Evolutionary conservation across 1,140 invertebrate species (phyloP).

Genomic region (Achroia grisella): DNA sequence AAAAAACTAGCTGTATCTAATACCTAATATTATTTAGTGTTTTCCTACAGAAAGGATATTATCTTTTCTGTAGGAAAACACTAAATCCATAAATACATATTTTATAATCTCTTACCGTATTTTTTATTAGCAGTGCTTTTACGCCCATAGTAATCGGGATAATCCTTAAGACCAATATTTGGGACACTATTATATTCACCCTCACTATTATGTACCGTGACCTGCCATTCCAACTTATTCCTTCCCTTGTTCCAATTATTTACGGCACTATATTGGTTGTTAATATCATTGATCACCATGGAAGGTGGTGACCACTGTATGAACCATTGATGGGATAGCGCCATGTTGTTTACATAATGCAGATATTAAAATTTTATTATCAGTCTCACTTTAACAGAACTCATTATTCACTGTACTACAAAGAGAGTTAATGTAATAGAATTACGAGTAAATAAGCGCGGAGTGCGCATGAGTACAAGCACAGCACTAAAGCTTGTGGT

Average conservation of each 20-base stretch:
- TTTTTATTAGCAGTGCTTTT: background rate
- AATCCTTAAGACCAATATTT: too few relatives aligned
- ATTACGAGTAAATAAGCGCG: slow-evolving; percentile 1
- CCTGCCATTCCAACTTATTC: slow-evolving; percentile 16
- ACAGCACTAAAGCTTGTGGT: slow-evolving; percentile 15
- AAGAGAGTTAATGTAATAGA: too few relatives aligned
- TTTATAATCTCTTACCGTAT: background rate
- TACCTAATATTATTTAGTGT: too few relatives aligned
- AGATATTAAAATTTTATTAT: background rate
- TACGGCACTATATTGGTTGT: slow-evolving; percentile 35
- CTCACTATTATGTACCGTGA: slow-evolving; percentile 1
- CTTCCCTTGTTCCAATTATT: slow-evolving; percentile 31
- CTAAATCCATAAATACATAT: too few relatives aligned
- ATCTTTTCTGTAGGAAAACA: too few relatives aligned
- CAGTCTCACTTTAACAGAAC: background rate
- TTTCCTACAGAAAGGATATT: too few relatives aligned
- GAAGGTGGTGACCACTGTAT: slow-evolving; percentile 57
- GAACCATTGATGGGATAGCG: slow-evolving; percentile 65
- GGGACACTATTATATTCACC: background rate
- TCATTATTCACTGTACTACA: too few relatives aligned
- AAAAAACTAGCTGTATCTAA: too few relatives aligned
- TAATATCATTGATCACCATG: slow-evolving; percentile 45
- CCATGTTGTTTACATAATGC: slow-evolving; percentile 24
- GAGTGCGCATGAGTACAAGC: slow-evolving; percentile 24
- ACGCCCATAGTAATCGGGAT: too few relatives aligned